Percentiles rank a stretch among this genome's conserved stretches.
Conservation (phyloP, 2,888 invertebrate genomes). For the Hoplodrina ambigua region DNA sequence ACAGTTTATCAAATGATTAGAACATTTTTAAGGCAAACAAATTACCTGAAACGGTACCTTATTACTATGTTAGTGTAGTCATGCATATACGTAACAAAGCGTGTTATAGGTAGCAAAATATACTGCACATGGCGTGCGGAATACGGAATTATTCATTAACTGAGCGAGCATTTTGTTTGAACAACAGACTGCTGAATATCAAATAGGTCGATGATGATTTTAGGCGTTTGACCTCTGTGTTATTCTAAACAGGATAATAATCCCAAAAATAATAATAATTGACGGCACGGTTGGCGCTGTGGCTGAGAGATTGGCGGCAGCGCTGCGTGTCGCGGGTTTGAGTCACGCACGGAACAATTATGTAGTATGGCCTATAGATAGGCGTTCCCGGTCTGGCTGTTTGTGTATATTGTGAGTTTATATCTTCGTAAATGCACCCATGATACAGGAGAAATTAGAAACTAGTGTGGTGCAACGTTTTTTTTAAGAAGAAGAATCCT, state of each 20-base stretch:
- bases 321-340: too few species aligned
- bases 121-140: neutral
- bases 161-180: neutral
- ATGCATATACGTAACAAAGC: conserved; percentile 20
- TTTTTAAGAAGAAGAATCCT: too few species aligned
- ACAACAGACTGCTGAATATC: conserved; percentile 35
- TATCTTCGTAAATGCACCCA: too few species aligned
- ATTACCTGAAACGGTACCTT: conserved; percentile 16
- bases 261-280: too few species aligned
- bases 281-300: too few species aligned
- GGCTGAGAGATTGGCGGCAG: too few species aligned
- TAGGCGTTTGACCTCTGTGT: conserved; percentile 22
- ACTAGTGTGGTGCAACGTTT: too few species aligned
- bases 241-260: conserved; percentile 11
- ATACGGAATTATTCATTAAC: conserved; percentile 31
- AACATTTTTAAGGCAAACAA: conserved; percentile 1
- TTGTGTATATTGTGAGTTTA: too few species aligned
- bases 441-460: too few species aligned
- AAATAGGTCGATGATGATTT: conserved; percentile 26
- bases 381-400: too few species aligned
- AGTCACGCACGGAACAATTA: too few species aligned
- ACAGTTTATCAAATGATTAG: neutral
- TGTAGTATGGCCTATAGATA: too few species aligned
- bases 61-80: conserved; percentile 2
- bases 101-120: conserved; percentile 21